Conservation (phyloP, 2,113 vertebrate genomes). For the Zeus faber region DNA sequence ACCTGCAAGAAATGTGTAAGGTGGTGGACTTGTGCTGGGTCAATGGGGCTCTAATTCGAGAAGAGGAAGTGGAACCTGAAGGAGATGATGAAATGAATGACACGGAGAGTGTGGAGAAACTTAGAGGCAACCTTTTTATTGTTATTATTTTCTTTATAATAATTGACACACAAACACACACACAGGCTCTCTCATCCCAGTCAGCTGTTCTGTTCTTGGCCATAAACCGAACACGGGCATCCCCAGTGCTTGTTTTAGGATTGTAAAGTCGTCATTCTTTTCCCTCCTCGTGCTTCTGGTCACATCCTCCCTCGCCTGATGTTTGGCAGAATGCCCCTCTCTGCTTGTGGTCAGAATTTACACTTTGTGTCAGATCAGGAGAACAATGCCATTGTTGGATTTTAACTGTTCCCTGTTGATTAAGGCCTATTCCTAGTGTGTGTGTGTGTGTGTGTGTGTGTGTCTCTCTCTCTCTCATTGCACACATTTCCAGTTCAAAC, state of each 20-base stretch:
- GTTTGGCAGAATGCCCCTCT: constrained; percentile 4
- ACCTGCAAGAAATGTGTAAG: neutral
- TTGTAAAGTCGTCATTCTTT: constrained; percentile 19
- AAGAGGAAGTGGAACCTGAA: neutral
- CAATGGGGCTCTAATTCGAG: neutral
- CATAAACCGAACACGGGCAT: constrained; percentile 26
- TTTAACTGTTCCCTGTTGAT: neutral
- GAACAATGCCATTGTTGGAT: constrained; percentile 8
- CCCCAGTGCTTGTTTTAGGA: constrained; percentile 13
- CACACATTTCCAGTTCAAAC: too few relatives aligned
- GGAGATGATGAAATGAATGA: neutral
- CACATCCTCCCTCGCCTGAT: constrained; percentile 25
- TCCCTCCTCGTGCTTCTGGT: constrained; percentile 19
- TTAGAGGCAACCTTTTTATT: too few relatives aligned
- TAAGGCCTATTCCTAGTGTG: neutral
- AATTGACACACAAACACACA: too few relatives aligned
- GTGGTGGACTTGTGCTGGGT: too few relatives aligned
- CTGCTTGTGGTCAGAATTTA: neutral
- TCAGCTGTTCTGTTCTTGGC: constrained; percentile 14
- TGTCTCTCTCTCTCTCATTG: too few relatives aligned
- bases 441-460: neutral
- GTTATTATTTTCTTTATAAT: too few relatives aligned
- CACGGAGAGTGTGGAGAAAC: too few relatives aligned
- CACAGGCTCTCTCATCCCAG: constrained; percentile 6
- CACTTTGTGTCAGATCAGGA: constrained; percentile 8